Conservation (phyloP, 2,888 invertebrate species). For the Tanytarsus gracilentus region DNA sequence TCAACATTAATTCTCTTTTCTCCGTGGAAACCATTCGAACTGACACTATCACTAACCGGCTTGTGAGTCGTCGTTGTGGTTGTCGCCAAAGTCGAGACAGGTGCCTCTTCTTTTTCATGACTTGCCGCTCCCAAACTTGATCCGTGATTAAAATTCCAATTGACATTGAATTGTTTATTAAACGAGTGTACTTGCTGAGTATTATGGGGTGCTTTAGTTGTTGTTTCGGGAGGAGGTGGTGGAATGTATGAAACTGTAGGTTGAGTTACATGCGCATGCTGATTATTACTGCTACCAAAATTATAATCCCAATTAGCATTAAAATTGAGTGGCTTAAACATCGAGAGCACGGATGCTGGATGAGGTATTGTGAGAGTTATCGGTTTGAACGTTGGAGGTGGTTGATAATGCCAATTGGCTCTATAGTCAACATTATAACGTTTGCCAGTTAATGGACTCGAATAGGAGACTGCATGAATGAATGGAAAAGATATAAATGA, state of each 20-base stretch:
- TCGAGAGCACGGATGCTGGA: not conserved
- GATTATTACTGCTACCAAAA: too few species aligned
- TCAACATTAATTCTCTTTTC: too few species aligned
- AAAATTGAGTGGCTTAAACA: not conserved
- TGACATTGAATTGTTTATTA: not conserved
- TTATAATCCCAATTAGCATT: too few species aligned
- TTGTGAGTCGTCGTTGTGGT: not conserved
- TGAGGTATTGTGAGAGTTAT: not conserved
- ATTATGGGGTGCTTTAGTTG: not conserved
- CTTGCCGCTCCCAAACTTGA: not conserved
- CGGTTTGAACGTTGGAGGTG: too few species aligned
- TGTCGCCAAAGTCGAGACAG: not conserved
- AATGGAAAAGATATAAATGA: not conserved
- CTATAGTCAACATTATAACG: not conserved
- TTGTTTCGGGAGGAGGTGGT: too few species aligned
- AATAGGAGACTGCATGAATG: not conserved
- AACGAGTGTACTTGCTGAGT: not conserved
- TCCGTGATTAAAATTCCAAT: slow-evolving; percentile 1
- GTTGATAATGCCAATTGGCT: not conserved
- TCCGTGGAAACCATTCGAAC: too few species aligned
- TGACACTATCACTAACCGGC: too few species aligned
- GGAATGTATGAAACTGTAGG: too few species aligned
- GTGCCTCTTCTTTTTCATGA: not conserved
- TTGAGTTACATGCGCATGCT: too few species aligned
- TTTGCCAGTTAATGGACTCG: slow-evolving; percentile 16